Evolutionary conservation across 2,888 invertebrate genomes (phyloP).

Genomic region (Cosmia trapezina): DNA sequence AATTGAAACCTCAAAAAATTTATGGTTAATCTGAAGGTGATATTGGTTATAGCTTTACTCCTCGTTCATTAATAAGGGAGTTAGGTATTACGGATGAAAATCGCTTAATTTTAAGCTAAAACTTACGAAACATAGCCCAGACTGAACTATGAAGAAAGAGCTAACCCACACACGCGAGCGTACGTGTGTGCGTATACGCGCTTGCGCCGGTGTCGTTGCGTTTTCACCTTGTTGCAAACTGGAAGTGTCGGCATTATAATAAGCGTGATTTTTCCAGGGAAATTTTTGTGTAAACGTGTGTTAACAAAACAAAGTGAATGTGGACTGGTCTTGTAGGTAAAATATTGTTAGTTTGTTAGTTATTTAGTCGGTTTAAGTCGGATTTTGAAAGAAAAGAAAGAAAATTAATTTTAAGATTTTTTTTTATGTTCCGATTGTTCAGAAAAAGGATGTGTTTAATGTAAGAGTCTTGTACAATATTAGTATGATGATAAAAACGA

Average conservation of each 20-base stretch:
- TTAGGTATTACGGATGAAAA: neutral
- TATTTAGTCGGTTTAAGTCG: neutral
- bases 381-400: neutral
- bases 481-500: neutral
- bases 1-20: neutral
- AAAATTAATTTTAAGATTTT: too few species aligned
- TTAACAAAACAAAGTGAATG: neutral
- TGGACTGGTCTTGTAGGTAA: neutral
- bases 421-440: neutral
- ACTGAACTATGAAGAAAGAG: conserved; percentile 52
- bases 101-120: conserved; percentile 2
- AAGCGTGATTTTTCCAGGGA: conserved; percentile 48
- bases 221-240: conserved; percentile 67
- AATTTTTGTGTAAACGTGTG: conserved; percentile 13
- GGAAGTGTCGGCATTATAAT: conserved; percentile 53
- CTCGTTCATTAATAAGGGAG: neutral
- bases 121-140: conserved; percentile 16
- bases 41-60: neutral
- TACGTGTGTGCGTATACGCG: conserved; percentile 25
- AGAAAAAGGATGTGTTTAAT: neutral
- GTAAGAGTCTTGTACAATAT: neutral
- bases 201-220: conserved; percentile 46
- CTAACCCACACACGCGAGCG: neutral
- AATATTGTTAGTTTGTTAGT: neutral
- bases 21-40: too few species aligned